Evolutionary conservation across 1,140 invertebrate species (phyloP).

Genomic region (Lepidurus arcticus): DNA sequence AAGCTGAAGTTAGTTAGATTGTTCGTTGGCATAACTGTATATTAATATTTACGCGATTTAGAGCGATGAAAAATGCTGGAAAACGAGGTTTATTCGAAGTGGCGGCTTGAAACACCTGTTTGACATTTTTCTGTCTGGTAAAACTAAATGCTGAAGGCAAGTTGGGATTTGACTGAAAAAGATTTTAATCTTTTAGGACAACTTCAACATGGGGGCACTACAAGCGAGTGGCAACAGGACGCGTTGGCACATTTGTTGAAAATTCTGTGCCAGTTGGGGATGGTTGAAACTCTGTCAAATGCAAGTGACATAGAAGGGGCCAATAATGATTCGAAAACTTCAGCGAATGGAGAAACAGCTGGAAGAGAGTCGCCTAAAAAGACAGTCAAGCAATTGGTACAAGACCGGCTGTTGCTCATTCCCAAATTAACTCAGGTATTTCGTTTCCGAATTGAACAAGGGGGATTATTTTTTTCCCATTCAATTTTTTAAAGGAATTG

Average conservation of each 20-base stretch:
- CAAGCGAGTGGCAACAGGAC: slow-evolving; percentile 89
- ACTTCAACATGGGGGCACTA: slow-evolving; percentile 59
- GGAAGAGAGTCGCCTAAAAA: slow-evolving; percentile 43
- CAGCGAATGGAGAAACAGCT: slow-evolving; percentile 42
- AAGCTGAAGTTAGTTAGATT: slow-evolving; percentile 37
- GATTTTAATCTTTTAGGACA: slow-evolving; percentile 47
- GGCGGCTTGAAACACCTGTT: slow-evolving; percentile 81
- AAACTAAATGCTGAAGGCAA: slow-evolving; percentile 43
- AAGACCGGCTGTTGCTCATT: slow-evolving; percentile 48
- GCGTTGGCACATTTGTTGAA: slow-evolving; percentile 80
- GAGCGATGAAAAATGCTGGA: slow-evolving; percentile 52
- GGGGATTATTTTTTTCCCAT: background rate
- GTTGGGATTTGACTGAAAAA: slow-evolving; percentile 23
- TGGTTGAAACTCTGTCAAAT: slow-evolving; percentile 42
- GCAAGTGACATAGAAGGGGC: slow-evolving; percentile 32
- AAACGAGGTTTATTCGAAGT: slow-evolving; percentile 71
- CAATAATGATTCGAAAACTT: slow-evolving; percentile 41
- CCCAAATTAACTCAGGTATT: slow-evolving; percentile 56
- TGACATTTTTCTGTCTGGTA: slow-evolving; percentile 84
- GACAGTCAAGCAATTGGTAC: slow-evolving; percentile 39
- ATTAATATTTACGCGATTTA: background rate
- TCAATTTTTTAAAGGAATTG: slow-evolving; percentile 53
- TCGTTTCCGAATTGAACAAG: background rate
- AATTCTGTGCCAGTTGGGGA: slow-evolving; percentile 75
- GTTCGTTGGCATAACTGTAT: background rate